Conservation (phyloP, 2,113 vertebrate species). For the Aldabrachelys gigantea region DNA sequence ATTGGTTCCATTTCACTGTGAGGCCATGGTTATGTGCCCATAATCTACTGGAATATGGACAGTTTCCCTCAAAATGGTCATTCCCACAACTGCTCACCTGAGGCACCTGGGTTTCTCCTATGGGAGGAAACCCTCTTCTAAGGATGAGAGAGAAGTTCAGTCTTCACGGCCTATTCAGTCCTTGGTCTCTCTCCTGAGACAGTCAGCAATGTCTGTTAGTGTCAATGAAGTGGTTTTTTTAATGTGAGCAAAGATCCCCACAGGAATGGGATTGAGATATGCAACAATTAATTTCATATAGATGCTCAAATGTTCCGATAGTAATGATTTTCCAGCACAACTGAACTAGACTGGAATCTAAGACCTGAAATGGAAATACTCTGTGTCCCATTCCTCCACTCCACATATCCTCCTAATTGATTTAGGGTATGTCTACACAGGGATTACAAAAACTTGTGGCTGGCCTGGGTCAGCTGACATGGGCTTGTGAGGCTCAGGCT, state of each 20-base stretch:
- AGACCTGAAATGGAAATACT: neutral
- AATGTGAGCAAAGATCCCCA: neutral
- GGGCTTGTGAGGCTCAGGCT: neutral
- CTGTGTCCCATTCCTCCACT: neutral
- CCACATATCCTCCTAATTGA: neutral
- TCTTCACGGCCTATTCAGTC: neutral
- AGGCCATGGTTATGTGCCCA: neutral
- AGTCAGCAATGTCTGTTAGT: neutral
- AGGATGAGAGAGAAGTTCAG: constrained; percentile 5
- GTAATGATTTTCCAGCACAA: neutral
- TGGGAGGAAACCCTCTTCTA: constrained; percentile 10
- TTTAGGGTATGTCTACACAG: neutral
- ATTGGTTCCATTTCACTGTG: neutral
- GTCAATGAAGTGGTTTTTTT: neutral
- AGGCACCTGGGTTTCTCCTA: neutral
- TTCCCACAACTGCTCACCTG: neutral
- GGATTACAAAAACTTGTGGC: neutral
- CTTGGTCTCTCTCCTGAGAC: neutral
- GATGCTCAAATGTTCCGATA: neutral
- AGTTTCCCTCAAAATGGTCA: neutral
- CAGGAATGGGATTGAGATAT: neutral
- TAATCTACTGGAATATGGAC: fast-evolving
- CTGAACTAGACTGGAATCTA: neutral
- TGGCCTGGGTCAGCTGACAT: neutral
- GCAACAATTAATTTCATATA: neutral